Base-by-base conservation (phyloP, 1,140 invertebrate genomes). In the Eurosta solidaginis region DNA sequence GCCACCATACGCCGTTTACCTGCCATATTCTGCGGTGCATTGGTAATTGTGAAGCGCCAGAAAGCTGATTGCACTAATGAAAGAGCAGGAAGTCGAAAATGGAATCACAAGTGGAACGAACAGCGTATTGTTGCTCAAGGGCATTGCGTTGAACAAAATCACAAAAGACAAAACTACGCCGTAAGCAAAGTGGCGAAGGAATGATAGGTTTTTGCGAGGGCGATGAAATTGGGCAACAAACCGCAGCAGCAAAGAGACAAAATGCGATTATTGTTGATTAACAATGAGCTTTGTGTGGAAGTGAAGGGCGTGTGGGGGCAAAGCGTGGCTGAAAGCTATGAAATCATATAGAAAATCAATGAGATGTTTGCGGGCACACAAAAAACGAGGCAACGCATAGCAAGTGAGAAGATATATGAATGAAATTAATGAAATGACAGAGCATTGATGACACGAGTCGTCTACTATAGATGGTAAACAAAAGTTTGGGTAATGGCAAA, bases 231-330 rank as follows among this genome's bases (percentile, higher is more conserved):
- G 59, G 33, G 17, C 17, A 68, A 12, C 59, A 68, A 68, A 68
- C 40, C 59, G 59, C 59, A 40, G 36, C 59, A 68, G 33, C 33
- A 40, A 29, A 68, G 33, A 68, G 33, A 68, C 59, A 68, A 68
- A n/a, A 68, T 68, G 59, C 59, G 36, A 68, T 68, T 40, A 68
- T 68, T 68, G 59, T 33, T 40, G 59, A 68, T 68, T 68, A 68
- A 68, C 59, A 68, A 68, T 68, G 36, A 40, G 59, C 33, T 40
- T 17, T 40, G 4, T n/a, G 59, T 1, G 17, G 29, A 25, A 7
- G 9, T n/a, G n/a, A n/a, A n/a, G n/a, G n/a, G n/a, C n/a, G n/a
- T n/a, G n/a, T n/a, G n/a, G n/a, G n/a, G n/a, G n/a, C n/a, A n/a
- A n/a, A n/a, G n/a, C n/a, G n/a, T n/a, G n/a, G n/a, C n/a, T n/a